These are phyloP conservation scores for Listrodromus nycthemerus DNA, from an alignment of 2,888 invertebrate genomes.

Conservation along the genomic window DNA sequence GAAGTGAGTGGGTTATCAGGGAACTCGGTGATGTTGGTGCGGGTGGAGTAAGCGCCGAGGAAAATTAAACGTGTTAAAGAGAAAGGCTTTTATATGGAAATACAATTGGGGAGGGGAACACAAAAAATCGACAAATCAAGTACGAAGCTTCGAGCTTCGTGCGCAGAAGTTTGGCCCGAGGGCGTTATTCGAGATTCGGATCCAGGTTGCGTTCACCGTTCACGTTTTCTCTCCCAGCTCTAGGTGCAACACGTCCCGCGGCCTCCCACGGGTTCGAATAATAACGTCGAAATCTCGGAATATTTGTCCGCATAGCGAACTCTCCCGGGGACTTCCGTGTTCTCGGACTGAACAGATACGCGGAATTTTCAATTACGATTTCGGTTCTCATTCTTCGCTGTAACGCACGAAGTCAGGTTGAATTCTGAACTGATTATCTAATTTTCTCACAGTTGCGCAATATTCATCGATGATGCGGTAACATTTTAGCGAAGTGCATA, in stretches of 20 bases:
- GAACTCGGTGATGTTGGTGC: slow-evolving; percentile 6
- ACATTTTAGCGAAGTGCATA: background rate
- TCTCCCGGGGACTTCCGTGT: slow-evolving; percentile 1
- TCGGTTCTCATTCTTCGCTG: slow-evolving; percentile 15
- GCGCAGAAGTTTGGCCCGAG: background rate
- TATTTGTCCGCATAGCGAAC: slow-evolving; percentile 33
- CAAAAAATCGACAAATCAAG: background rate
- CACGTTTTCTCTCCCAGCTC: background rate
- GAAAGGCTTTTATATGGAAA: slow-evolving; percentile 21
- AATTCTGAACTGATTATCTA: slow-evolving; percentile 36
- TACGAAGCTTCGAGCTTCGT: background rate
- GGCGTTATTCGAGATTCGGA: background rate
- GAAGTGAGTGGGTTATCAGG: background rate
- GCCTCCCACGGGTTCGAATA: slow-evolving; percentile 1
- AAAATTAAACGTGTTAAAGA: slow-evolving; percentile 30
- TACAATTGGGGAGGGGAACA: background rate
- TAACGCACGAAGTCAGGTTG: slow-evolving; percentile 8
- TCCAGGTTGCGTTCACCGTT: background rate
- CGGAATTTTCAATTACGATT: slow-evolving; percentile 56
- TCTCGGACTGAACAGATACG: slow-evolving; percentile 17
- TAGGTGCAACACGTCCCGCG: background rate
- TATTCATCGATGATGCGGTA: background rate
- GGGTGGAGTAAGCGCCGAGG: slow-evolving; percentile 1
- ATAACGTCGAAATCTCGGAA: slow-evolving; percentile 36
- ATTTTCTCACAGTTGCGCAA: background rate